phyloP scores from a whole-genome alignment of 1,140 invertebrate species.

The Dolichoris vasculosae region DNA sequence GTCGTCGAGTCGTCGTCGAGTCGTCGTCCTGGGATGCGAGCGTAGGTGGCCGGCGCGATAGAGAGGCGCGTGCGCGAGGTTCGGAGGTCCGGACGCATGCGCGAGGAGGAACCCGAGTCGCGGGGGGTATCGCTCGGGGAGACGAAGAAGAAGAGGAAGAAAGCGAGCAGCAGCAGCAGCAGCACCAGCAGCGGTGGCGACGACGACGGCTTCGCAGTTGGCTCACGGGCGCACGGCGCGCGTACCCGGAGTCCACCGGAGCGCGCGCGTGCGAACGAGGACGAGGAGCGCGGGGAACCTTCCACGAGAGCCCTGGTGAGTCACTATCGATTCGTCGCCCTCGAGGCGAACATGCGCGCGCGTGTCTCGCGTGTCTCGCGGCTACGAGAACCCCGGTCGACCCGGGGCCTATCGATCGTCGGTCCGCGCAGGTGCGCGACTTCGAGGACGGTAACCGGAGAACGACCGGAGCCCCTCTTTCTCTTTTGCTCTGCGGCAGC shows the following conservation, averaged over 20 bases:
- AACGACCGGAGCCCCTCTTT: neutral
- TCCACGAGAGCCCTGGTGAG: constrained; percentile 8
- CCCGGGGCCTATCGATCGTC: constrained; percentile 8
- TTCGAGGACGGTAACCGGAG: neutral
- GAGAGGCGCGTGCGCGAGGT: constrained; percentile 19
- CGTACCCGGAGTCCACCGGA: neutral
- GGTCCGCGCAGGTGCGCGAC: constrained; percentile 4
- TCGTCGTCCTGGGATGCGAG: neutral
- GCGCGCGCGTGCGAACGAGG: neutral
- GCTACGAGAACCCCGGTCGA: too few relatives aligned
- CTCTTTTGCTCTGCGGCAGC: constrained; percentile 2
- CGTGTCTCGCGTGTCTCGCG: neutral
- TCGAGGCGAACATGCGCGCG: constrained; percentile 52
- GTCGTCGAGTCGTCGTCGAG: too few relatives aligned
- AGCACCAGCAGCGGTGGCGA: neutral
- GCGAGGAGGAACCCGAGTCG: neutral
- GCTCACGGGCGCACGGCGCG: neutral
- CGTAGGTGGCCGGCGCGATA: constrained; percentile 9
- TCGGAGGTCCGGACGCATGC: constrained; percentile 45
- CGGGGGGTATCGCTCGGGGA: neutral
- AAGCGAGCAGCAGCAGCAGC: neutral
- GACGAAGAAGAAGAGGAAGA: neutral
- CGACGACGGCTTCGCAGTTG: neutral
- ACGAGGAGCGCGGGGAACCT: neutral
- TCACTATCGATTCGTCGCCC: neutral